Conservation (phyloP, 2,888 invertebrate genomes). For the Brassicogethes aeneus region DNA sequence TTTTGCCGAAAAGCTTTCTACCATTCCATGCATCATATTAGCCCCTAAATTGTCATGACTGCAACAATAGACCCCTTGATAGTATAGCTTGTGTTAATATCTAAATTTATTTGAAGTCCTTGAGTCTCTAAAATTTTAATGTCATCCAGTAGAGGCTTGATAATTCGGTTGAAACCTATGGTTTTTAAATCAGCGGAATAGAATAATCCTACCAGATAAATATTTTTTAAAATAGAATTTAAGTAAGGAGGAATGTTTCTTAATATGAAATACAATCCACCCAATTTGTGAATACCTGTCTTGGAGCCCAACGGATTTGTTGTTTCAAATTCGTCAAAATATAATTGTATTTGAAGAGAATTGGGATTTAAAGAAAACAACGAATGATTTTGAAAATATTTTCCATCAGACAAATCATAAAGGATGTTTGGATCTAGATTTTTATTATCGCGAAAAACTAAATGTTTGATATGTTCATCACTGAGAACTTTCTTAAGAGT, state of each 20-base stretch:
- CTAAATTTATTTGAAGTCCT: slow-evolving; percentile 9
- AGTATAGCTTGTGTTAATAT: no score
- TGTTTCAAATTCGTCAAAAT: slow-evolving; percentile 18
- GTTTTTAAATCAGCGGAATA: slow-evolving; percentile 14
- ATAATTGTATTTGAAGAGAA: slow-evolving; percentile 5
- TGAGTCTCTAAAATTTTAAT: slow-evolving; percentile 14
- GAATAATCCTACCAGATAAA: slow-evolving; percentile 15
- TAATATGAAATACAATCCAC: slow-evolving; percentile 16
- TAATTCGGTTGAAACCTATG: slow-evolving; percentile 11
- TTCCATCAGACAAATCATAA: background rate
- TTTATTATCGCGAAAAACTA: background rate
- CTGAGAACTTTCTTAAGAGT: background rate
- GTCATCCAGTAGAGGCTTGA: slow-evolving; percentile 12
- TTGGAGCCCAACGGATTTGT: slow-evolving; percentile 17
- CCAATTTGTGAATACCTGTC: slow-evolving; percentile 17
- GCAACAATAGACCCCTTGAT: slow-evolving; percentile 12
- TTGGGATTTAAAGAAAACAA: background rate
- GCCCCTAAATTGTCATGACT: slow-evolving; percentile 17
- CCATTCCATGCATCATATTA: slow-evolving; percentile 17
- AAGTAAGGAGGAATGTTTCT: slow-evolving; percentile 12
- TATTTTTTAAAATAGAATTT: slow-evolving; percentile 10
- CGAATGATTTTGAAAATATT: background rate
- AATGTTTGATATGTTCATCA: background rate
- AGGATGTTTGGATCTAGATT: background rate
- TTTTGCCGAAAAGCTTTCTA: slow-evolving; percentile 15